These are phyloP conservation scores for Anthrax anthrax DNA, from an alignment of 2,888 invertebrate genomes.

Conservation along the genomic window DNA sequence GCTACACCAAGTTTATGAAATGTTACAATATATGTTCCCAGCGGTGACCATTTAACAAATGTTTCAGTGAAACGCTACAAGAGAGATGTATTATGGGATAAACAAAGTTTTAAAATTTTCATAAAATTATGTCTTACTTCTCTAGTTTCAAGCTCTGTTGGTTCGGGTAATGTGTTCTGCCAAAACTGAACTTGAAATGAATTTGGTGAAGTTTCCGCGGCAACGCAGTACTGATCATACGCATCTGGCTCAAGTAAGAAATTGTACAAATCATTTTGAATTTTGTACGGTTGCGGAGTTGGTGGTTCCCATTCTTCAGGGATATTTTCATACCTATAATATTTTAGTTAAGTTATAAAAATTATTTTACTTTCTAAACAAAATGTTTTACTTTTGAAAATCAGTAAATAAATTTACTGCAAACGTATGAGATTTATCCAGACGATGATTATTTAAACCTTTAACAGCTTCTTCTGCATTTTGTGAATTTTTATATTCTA, in stretches of 20 bases:
- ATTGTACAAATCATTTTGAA: slow-evolving; percentile 83
- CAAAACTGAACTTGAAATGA: slow-evolving; percentile 68
- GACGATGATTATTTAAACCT: slow-evolving; percentile 77
- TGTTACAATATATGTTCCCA: slow-evolving; percentile 91
- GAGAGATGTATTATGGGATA: too few species aligned
- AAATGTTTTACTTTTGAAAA: slow-evolving; percentile 58
- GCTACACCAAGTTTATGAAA: slow-evolving; percentile 93
- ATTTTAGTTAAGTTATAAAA: not conserved
- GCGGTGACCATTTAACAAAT: slow-evolving; percentile 93
- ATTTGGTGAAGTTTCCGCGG: slow-evolving; percentile 65
- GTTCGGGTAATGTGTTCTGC: slow-evolving; percentile 83
- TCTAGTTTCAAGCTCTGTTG: slow-evolving; percentile 65
- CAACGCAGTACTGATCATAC: slow-evolving; percentile 88
- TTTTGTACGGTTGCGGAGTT: slow-evolving; percentile 73
- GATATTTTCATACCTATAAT: slow-evolving; percentile 60
- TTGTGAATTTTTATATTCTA: slow-evolving; percentile 73
- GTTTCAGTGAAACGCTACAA: slow-evolving; percentile 87
- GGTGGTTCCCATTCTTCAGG: slow-evolving; percentile 91
- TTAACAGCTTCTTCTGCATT: slow-evolving; percentile 83
- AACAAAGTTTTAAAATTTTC: not conserved
- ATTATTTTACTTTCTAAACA: slow-evolving; percentile 5
- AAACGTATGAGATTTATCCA: slow-evolving; percentile 93
- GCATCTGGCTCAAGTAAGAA: slow-evolving; percentile 90
- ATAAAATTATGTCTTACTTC: slow-evolving; percentile 38
- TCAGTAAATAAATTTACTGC: slow-evolving; percentile 88